Evolutionary conservation across 37 sponge, comb jelly and placozoan genomes (phyloP), one percentile per base, ranked within the genome.

Genomic region (Sycon ciliatum): DNA sequence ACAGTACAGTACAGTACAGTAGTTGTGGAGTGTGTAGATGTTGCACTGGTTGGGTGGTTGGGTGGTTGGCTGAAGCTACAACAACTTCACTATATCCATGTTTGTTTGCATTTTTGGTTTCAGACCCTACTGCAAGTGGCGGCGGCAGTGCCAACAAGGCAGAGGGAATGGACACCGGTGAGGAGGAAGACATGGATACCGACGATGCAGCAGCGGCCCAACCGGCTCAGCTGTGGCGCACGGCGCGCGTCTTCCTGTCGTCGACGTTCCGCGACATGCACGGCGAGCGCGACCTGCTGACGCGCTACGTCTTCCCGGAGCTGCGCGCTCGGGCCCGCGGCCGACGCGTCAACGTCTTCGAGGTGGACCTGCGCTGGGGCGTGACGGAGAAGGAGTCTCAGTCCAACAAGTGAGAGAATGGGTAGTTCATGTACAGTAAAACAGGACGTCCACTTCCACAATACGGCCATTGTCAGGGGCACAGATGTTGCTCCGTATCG

Each of bases 301-400:
- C 94, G 32, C 46, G 89, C 39, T 89, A 76, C 32, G 90, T 87
- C 35, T 98, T 89, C 68, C 95, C 99, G 29, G 90, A 92, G 64
- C 81, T 98, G 33, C 69, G 94, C 23, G 87, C 81, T 26, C 58
- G 89, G 23, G 87, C 86, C 26, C 81, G 79, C 38, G 27, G 68
- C 18, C 70, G 56, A 6, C 65, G 79, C 39, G 71, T 92, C 67
- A 84, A 80, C 27, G 36, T 98, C 31, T 89, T 87, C 64, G 99
- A 98, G 64, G 86, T 92, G 32, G 99, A 98, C 69, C 81, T 98
- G 30, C 79, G 99, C 1, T 98, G 99, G 99, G 99, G 99, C 33
- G 85, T 98, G n/a, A 98, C 93, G 13, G 90, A 92, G 69, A 75
- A 84, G 38, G 94, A 92, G 24, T 64, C 83, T 7, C 63, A 77